Base-by-base conservation (phyloP, 2,888 invertebrate genomes). In the Dusona sp. region DNA sequence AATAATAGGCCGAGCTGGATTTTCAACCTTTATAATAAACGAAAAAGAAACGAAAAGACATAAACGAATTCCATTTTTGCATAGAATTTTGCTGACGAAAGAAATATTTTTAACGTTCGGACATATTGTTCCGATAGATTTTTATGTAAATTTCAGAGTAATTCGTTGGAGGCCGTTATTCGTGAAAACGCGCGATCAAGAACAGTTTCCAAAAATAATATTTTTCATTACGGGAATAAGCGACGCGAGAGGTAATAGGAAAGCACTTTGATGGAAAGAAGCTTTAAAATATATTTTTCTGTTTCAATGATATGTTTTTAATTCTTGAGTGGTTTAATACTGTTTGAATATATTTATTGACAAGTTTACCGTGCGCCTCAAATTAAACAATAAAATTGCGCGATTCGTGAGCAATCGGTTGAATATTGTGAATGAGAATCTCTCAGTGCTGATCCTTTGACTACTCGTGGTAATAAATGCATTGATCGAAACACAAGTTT, bases 21-120 rank as follows among this genome's bases (percentile, higher is more conserved):
- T 80, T 84, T 77, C 68, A 72, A 80, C 65, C 72, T 80, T 80
- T 84, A 54, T 74, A 75, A 80, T 70, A 25, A 48, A 61, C 54
- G 0, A 73, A 67, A 70, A 54, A 54, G 0, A 61, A 72, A 38
- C n/a, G 6, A 83, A 22, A 25, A 48, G 1, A 48, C 38, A 64
- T 38, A 70, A 64, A 4, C 64, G 42, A 61, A 38, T 61, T 74
- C n/a, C 57, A 77, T 65, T 36, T 3, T 77, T 65, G 36, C 42
- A 57, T 57, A 38, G 38, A 25, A 3, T 45, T 25, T 72, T 51
- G 6, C 48, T 72, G 48, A 22, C 25, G 72, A 25, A 16, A 7
- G 33, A 33, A 48, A 25, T 29, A 54, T 57, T 57, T 67, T 13
- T 6, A 51, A 54, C 19, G 48, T 29, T 45, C 48, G 48, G 9